Evolutionary conservation across 2,113 vertebrate species (phyloP).

Genomic region (Martes martes): DNA sequence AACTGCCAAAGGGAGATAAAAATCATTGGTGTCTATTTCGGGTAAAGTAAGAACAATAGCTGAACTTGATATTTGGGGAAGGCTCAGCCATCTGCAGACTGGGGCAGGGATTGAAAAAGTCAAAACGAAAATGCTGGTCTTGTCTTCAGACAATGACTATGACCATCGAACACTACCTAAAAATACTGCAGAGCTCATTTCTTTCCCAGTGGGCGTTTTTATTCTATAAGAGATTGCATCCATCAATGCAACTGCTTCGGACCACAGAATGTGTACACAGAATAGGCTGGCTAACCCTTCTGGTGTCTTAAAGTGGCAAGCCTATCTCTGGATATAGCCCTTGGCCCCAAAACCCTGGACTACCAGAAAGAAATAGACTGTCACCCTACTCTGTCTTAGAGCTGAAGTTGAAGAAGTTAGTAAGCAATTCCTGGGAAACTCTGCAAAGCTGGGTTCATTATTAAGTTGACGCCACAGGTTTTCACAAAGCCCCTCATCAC

Average conservation of each 20-base stretch:
- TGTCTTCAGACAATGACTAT: not conserved
- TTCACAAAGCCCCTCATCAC: conserved; percentile 50
- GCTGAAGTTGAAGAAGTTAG: not conserved
- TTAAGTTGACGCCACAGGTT: not conserved
- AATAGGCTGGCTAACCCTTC: not conserved
- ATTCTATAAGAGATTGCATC: not conserved
- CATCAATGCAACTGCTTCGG: not conserved
- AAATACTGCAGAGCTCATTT: conserved; percentile 26
- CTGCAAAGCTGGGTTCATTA: not conserved
- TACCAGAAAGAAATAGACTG: not conserved
- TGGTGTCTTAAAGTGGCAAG: not conserved
- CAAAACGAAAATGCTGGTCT: not conserved
- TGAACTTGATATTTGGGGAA: not conserved
- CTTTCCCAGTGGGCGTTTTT: not conserved
- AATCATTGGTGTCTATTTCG: not conserved
- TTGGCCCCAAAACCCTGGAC: not conserved
- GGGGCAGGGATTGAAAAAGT: not conserved
- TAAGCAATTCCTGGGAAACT: not conserved
- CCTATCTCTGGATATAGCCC: not conserved
- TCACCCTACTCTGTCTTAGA: not conserved
- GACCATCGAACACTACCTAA: not conserved
- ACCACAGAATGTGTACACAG: not conserved
- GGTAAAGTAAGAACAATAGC: not conserved
- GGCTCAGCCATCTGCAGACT: not conserved
- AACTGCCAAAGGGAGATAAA: conserved; percentile 16